A percentile compares a stretch with the other conserved stretches of the same genome.
Conservation (phyloP, 2,113 vertebrate species). For the Amphiprion ocellaris region DNA sequence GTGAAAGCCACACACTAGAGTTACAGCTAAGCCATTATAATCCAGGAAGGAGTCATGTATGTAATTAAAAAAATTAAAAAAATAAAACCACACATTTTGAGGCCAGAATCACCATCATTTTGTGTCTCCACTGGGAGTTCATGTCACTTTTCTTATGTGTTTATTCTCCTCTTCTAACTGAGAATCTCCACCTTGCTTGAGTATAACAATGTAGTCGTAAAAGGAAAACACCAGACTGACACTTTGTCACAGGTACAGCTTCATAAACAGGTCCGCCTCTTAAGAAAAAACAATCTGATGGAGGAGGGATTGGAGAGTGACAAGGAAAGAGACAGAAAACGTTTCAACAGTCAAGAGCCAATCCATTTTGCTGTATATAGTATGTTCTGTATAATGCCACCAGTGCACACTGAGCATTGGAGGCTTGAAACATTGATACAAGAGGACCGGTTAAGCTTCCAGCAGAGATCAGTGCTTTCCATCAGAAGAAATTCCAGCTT, state of each 20-base stretch:
- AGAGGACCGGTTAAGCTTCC: not conserved
- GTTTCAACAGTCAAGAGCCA: conserved; percentile 16
- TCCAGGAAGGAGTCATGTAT: too few species aligned
- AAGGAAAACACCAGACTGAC: conserved; percentile 74
- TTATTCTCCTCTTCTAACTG: conserved; percentile 68
- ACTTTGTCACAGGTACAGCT: conserved; percentile 72
- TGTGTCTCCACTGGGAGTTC: conserved; percentile 69
- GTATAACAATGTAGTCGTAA: conserved; percentile 69
- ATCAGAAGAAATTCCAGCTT: conserved; percentile 13
- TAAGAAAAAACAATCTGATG: conserved; percentile 29
- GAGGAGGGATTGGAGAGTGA: conserved; percentile 15
- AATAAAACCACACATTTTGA: too few species aligned
- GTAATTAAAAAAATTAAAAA: too few species aligned
- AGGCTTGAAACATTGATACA: conserved; percentile 18
- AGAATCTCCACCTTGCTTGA: conserved; percentile 61
- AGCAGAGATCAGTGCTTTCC: conserved; percentile 16
- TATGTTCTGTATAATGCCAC: not conserved
- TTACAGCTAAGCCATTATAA: too few species aligned
- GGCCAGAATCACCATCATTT: conserved; percentile 34
- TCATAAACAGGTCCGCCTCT: conserved; percentile 56
- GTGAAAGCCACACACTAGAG: too few species aligned
- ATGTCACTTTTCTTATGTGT: conserved; percentile 62
- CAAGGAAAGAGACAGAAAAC: conserved; percentile 9
- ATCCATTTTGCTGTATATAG: not conserved
- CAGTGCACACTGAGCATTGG: not conserved